Evolutionary conservation across 2,113 vertebrate species (phyloP).

Genomic region (Chauna torquata): DNA sequence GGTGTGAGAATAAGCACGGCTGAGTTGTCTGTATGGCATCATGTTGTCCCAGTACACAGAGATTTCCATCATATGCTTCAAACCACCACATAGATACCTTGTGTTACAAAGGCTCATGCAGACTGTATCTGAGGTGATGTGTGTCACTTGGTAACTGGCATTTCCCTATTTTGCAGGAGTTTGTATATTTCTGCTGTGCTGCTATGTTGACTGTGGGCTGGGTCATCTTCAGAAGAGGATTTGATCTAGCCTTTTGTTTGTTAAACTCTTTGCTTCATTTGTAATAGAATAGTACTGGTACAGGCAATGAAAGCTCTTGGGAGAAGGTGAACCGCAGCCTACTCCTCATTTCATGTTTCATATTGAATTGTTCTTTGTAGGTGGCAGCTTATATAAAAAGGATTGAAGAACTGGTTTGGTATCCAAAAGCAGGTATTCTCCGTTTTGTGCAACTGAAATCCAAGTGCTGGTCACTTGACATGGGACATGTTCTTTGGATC

Average conservation of each 20-base stretch:
- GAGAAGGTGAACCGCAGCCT: neutral
- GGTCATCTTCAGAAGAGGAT: neutral
- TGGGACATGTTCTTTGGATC: neutral
- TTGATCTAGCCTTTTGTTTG: neutral
- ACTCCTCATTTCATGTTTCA: neutral
- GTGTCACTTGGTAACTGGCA: neutral
- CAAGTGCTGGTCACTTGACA: neutral
- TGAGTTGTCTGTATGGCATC: neutral
- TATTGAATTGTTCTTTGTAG: neutral
- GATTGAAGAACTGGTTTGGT: neutral
- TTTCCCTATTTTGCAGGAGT: neutral
- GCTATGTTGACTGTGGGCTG: neutral
- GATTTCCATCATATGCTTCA: neutral
- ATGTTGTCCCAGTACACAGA: neutral
- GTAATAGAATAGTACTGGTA: neutral
- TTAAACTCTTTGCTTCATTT: neutral
- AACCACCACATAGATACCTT: neutral
- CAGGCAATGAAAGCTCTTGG: neutral
- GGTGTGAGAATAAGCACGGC: neutral
- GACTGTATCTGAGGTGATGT: neutral
- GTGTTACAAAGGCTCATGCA: neutral
- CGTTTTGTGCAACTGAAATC: neutral
- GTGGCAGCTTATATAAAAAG: neutral
- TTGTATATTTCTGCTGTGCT: neutral
- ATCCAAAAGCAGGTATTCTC: neutral